Evolutionary conservation across 2,797 vertebrate genomes (phyloP), one percentile per base, ranked within the genome.

Genomic region (Centropyge bicolor): DNA sequence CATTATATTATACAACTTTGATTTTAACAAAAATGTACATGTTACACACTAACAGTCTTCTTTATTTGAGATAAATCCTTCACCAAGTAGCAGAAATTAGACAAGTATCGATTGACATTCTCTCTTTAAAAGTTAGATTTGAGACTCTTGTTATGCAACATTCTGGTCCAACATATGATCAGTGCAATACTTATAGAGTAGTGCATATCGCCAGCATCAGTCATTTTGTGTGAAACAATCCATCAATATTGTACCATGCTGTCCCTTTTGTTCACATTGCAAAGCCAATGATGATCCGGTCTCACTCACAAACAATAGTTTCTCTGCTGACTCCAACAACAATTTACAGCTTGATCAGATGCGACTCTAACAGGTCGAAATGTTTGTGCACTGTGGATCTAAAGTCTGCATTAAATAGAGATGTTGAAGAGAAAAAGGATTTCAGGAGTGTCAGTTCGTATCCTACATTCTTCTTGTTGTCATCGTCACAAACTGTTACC

Each of bases 11-110:
- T 20, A 80, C 67, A 85, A 74, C 27, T 75, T 68, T 68, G 22
- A 86, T 86, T 77, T 55, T 3, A 48, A 85, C 65, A 74, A 43
- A 80, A 80, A 75, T 82, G 20, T 83, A 85, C 73, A 88, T 31
- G 8, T 81, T 59, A 67, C 66, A 87, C 62, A 83, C 54, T 54
- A 54, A 60, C n/a, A 82, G 5, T 67, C 38, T 64, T 64, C 31
- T 60, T 63, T 35, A 71, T 84, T 38, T 61, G 16, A 74, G 8
- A 78, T 61, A 3, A 63, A 80, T 82, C 84, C 81, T 80, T 88
- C 73, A 88, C 74, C 83, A 45, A 45, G 40, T 13, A 74, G 55
- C 60, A 71, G 40, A 76, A 62, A 70, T 70, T 14, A 87, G 7
- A 74, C 10, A 54, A 38, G 70, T 17, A 60, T 57, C 62, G 5